phyloP scores from a whole-genome alignment of 2,113 vertebrate genomes.

The Oreochromis niloticus region DNA sequence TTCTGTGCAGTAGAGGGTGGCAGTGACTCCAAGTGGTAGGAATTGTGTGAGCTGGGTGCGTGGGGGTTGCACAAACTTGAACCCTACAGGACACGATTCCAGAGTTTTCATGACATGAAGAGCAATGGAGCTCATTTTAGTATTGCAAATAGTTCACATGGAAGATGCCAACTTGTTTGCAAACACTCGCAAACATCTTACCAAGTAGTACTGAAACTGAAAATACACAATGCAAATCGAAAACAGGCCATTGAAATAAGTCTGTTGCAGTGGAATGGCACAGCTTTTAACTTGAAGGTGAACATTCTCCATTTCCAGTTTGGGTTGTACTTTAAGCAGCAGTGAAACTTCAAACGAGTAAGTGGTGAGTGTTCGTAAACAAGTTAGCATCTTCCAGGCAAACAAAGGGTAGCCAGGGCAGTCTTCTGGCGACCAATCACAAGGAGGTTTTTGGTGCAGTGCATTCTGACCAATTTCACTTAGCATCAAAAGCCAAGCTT shows the following conservation, averaged over 20 bases:
- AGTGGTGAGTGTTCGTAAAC: background rate
- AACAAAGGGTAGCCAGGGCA: background rate
- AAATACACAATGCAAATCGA: background rate
- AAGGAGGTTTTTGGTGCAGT: background rate
- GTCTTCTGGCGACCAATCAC: background rate
- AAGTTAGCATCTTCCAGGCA: background rate
- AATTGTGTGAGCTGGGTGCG: background rate
- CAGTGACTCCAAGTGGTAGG: background rate
- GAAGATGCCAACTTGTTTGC: background rate
- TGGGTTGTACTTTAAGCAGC: background rate
- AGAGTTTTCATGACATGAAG: background rate
- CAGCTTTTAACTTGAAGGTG: background rate
- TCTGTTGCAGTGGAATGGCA: background rate
- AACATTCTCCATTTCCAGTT: background rate
- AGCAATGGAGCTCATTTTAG: background rate
- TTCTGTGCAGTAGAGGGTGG: background rate
- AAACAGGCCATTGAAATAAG: fast-evolving
- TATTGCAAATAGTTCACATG: background rate
- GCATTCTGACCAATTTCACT: background rate
- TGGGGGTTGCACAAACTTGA: background rate
- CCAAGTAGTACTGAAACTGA: background rate
- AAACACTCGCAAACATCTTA: background rate
- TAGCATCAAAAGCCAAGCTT: background rate
- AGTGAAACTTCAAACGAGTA: background rate
- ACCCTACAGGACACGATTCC: background rate